Evolutionary conservation across 2,113 vertebrate species (phyloP).

Genomic region (Pseudorectes ferrugineus): DNA sequence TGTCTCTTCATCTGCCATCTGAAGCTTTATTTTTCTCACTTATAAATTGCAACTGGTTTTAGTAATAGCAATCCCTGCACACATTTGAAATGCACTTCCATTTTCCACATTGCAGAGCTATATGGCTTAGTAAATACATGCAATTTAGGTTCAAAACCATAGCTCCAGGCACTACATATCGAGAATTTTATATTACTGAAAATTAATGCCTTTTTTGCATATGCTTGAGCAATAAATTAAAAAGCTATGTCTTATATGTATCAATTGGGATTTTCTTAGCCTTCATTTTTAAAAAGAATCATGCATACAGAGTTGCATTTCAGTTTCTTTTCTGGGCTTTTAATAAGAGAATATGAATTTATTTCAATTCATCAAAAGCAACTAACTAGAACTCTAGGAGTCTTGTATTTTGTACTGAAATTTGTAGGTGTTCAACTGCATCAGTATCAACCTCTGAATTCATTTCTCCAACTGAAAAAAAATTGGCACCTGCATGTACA

Average conservation of each 20-base stretch:
- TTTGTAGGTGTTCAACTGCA: conserved; percentile 1
- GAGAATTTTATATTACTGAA: conserved; percentile 42
- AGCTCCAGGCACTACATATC: conserved; percentile 4
- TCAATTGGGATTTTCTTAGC: conserved; percentile 48
- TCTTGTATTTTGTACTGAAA: background rate
- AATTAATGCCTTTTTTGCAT: conserved; percentile 61
- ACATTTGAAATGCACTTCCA: conserved; percentile 40
- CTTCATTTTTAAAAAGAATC: conserved; percentile 37
- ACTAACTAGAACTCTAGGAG: conserved; percentile 20
- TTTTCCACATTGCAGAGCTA: conserved; percentile 6
- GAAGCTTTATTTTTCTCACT: conserved; percentile 54
- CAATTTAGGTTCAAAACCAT: conserved; percentile 52
- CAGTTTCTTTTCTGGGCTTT: conserved; percentile 17
- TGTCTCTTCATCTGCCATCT: conserved; percentile 33
- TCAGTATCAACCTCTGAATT: conserved; percentile 9
- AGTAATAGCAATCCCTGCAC: background rate
- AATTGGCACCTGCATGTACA: background rate
- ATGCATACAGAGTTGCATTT: conserved; percentile 14
- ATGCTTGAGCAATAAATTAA: conserved; percentile 52
- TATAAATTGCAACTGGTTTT: conserved; percentile 31
- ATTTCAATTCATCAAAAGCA: conserved; percentile 52
- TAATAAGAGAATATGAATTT: conserved; percentile 44
- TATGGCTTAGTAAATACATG: conserved; percentile 57
- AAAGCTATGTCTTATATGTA: conserved; percentile 20
- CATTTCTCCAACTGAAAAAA: background rate